Evolutionary conservation across 2,797 vertebrate species (phyloP).

Genomic region (Fistularia tabacaria): DNA sequence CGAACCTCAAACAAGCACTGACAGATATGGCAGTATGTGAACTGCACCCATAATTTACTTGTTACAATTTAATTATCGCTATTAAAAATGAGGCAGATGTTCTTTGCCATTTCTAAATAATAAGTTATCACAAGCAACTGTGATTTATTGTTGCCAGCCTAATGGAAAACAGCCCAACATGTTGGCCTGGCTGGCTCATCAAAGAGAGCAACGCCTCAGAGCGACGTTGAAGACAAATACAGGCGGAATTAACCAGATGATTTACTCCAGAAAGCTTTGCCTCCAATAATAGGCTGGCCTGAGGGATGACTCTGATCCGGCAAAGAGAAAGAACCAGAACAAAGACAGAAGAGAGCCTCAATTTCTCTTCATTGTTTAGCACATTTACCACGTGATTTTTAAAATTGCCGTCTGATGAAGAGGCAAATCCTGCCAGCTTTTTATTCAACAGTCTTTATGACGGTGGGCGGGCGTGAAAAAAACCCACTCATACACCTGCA

Average conservation of each 20-base stretch:
- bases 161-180: slow-evolving; percentile 31
- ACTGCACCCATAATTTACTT: slow-evolving; percentile 53
- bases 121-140: slow-evolving; percentile 39
- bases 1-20: slow-evolving; percentile 24
- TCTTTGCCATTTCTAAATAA: slow-evolving; percentile 44
- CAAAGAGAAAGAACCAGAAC: slow-evolving; percentile 32
- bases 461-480: slow-evolving; percentile 34
- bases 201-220: slow-evolving; percentile 49
- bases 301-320: slow-evolving; percentile 52
- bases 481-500: slow-evolving; percentile 48
- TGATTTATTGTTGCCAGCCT: slow-evolving; percentile 51
- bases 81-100: slow-evolving; percentile 47
- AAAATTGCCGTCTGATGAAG: slow-evolving; percentile 49
- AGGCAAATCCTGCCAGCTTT: slow-evolving; percentile 43
- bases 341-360: slow-evolving; percentile 31
- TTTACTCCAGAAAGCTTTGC: slow-evolving; percentile 60
- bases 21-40: slow-evolving; percentile 40
- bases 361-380: slow-evolving; percentile 51
- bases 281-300: slow-evolving; percentile 55
- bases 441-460: slow-evolving; percentile 33
- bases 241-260: slow-evolving; percentile 57
- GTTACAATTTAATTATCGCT: slow-evolving; percentile 50
- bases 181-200: slow-evolving; percentile 38
- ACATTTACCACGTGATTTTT: slow-evolving; percentile 34
- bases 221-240: slow-evolving; percentile 45